A percentile compares a stretch with the other conserved stretches of the same genome.
Conservation (phyloP, 2,797 vertebrate species). For the Halcyon chelicuti region DNA sequence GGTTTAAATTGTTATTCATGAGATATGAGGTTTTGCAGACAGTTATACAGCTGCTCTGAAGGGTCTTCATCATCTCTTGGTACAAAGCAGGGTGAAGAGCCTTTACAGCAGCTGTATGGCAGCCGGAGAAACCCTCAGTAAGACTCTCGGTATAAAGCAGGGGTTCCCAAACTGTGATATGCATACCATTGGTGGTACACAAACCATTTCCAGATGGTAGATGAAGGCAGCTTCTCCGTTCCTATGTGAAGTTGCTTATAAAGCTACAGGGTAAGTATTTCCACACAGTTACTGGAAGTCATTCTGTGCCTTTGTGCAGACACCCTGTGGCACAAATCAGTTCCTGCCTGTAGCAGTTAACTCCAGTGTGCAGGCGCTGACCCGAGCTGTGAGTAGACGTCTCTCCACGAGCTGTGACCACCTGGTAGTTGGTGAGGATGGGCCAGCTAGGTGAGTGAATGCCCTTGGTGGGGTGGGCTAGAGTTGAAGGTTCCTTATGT, state of each 20-base stretch:
- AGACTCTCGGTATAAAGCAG: neutral
- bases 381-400: neutral
- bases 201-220: constrained; percentile 31
- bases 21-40: neutral
- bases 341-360: neutral
- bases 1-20: neutral
- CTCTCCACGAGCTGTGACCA: neutral
- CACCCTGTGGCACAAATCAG: neutral
- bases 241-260: neutral
- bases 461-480: neutral
- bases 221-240: neutral
- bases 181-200: neutral
- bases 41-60: neutral
- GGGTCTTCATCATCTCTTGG: neutral
- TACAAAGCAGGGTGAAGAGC: neutral
- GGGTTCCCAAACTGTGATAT: neutral
- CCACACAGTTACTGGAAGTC: neutral
- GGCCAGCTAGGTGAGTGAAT: neutral
- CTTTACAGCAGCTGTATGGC: constrained; percentile 11
- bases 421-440: neutral
- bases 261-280: neutral
- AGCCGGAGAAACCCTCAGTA: neutral
- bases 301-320: neutral
- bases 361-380: neutral
- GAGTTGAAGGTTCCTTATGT: neutral